phyloP scores from a whole-genome alignment of 2,113 vertebrate genomes.

The Balaeniceps rex region DNA sequence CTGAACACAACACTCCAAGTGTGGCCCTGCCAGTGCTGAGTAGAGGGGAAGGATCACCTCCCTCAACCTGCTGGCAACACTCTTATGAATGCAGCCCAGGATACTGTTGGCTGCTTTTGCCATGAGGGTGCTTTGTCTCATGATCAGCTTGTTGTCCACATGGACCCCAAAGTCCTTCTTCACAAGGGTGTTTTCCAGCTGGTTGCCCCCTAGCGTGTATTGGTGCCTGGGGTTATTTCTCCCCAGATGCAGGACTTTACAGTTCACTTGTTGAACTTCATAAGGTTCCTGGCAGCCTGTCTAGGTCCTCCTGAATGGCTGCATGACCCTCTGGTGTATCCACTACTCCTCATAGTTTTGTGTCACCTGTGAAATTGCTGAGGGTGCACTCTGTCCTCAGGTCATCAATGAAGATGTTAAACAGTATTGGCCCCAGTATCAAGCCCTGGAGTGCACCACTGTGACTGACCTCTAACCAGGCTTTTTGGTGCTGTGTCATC shows the following conservation, averaged over 20 bases:
- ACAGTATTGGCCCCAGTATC: neutral
- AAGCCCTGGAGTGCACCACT: neutral
- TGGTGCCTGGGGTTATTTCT: neutral
- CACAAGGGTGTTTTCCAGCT: neutral
- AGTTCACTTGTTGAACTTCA: neutral
- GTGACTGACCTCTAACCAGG: neutral
- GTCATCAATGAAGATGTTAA: neutral
- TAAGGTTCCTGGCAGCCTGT: neutral
- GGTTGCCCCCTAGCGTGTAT: neutral
- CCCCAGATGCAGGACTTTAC: neutral
- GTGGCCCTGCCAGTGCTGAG: neutral
- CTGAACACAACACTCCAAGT: neutral
- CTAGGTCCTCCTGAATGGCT: neutral
- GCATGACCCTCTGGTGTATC: neutral
- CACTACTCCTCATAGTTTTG: neutral
- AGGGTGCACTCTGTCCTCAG: neutral
- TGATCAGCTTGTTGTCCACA: neutral
- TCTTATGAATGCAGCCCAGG: neutral
- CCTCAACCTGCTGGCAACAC: neutral
- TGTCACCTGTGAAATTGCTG: neutral
- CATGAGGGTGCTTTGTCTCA: neutral
- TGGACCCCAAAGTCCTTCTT: neutral
- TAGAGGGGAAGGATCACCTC: neutral
- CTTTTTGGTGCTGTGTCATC: neutral
- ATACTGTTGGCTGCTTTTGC: neutral